Base-by-base conservation (phyloP, 2,113 vertebrate genomes). In the Centropristis striata region DNA sequence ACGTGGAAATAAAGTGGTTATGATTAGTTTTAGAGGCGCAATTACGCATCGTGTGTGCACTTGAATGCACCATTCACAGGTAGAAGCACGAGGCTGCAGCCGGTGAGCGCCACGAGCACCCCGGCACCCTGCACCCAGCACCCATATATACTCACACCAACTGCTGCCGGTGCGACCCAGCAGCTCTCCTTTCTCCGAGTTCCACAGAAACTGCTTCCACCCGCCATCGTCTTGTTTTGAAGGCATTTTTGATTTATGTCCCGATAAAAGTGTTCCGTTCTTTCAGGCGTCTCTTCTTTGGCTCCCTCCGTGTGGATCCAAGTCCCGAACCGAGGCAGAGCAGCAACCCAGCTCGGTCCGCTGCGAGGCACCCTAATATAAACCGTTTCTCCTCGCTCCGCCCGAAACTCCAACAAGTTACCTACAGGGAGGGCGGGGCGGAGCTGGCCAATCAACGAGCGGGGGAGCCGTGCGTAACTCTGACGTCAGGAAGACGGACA, bases 171-270 rank as follows among this genome's bases (percentile, higher is more conserved):
- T 98, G 4, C 97, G 95, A 67, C 97, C 97, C 13, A 97, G 68
- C 73, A 97, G 90, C 89, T 97, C 96, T 80, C 96, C 96, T 58
- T 92, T 97, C 75, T 98, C 97, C 1, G 96, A 96, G 85, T 98
- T 90, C 96, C 96, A 98, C 78, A 98, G 13, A 75, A 97, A 97
- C 93, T 94, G 94, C 95, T 96, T 97, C 97, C 96, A 98, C 12
- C 96, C 95, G 37, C 97, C 96, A 6, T 96, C 96, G 0, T 96
- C 96, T 90, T 96, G 96, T 73, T 96, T 96, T 0, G 86, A n/a
- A 57, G 89, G 51, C 90, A 93, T 92, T 5, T 32, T 53, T 81
- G 14, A 4, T 53, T 67, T 81, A 84, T n/a, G 47, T 55, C 53
- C 86, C 36, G 54, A 27, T 5, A 46, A 32, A 15, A 46, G 18